Conservation (phyloP, 2,888 invertebrate genomes). For the Morinoia aosen region DNA sequence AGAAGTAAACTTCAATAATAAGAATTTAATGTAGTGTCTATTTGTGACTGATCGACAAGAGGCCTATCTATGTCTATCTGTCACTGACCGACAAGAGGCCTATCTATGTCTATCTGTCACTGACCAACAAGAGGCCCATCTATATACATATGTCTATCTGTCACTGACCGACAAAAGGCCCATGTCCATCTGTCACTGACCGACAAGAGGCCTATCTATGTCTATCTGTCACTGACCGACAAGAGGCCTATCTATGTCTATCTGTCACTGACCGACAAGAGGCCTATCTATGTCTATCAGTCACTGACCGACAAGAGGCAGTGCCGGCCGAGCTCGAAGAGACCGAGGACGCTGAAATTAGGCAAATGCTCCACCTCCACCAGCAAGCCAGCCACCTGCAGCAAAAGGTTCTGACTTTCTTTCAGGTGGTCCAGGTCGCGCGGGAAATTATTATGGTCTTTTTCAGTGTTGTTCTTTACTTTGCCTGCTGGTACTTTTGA, state of each 20-base stretch:
- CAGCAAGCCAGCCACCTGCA: background rate
- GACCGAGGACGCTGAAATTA: background rate
- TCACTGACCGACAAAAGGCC: background rate
- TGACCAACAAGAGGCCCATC: background rate
- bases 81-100: no score
- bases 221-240: no score
- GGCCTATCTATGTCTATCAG: background rate
- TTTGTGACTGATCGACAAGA: no score
- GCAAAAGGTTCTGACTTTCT: background rate
- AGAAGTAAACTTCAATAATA: no score
- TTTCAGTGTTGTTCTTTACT: no score
- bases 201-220: no score
- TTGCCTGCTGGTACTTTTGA: no score
- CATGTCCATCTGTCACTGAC: no score
- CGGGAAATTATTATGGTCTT: no score
- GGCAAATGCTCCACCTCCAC: background rate
- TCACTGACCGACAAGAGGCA: conserved; percentile 12
- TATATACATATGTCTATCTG: background rate
- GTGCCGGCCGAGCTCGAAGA: conserved; percentile 1
- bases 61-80: no score
- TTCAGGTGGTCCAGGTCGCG: no score
- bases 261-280: background rate
- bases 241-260: background rate
- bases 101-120: background rate
- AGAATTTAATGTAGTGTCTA: no score